A percentile compares a stretch with the other conserved stretches of the same genome.
phyloP scores from a whole-genome alignment of 2,797 vertebrate genomes.

The Sebastes itinus region DNA sequence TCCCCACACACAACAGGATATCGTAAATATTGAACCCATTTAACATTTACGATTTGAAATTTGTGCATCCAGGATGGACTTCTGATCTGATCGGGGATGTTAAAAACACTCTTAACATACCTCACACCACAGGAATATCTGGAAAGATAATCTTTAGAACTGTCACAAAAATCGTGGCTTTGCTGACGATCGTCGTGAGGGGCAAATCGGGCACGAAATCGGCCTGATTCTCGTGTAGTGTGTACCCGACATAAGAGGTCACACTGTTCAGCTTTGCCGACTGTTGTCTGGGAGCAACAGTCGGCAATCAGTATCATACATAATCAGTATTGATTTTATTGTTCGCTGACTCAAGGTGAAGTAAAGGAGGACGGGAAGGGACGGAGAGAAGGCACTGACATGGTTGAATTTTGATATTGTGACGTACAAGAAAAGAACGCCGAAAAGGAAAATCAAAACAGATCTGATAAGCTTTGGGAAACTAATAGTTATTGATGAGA shows the following conservation, averaged over 20 bases:
- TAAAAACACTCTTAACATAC: too few relatives aligned
- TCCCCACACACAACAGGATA: too few relatives aligned
- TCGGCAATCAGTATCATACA: conserved; percentile 8
- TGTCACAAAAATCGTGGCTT: too few relatives aligned
- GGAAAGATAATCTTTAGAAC: too few relatives aligned
- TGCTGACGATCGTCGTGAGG: too few relatives aligned
- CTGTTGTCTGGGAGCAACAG: neutral
- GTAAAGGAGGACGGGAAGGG: conserved; percentile 1
- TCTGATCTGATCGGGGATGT: too few relatives aligned
- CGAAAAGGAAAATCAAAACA: neutral
- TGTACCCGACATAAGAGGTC: neutral
- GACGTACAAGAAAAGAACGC: neutral
- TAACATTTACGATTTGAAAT: too few relatives aligned
- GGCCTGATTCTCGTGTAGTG: too few relatives aligned
- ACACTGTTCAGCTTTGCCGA: neutral
- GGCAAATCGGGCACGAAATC: fast-evolving
- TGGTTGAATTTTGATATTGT: neutral
- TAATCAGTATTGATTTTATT: conserved; percentile 34
- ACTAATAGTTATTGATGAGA: conserved; percentile 21
- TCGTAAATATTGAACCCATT: too few relatives aligned
- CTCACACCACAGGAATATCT: too few relatives aligned
- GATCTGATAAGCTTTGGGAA: conserved; percentile 1
- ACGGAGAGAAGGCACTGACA: neutral
- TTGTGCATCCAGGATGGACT: too few relatives aligned
- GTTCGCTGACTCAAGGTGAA: conserved; percentile 24